These are phyloP conservation scores for Mystacornis crossleyi DNA, from an alignment of 2,113 vertebrate species.

Conservation along the genomic window DNA sequence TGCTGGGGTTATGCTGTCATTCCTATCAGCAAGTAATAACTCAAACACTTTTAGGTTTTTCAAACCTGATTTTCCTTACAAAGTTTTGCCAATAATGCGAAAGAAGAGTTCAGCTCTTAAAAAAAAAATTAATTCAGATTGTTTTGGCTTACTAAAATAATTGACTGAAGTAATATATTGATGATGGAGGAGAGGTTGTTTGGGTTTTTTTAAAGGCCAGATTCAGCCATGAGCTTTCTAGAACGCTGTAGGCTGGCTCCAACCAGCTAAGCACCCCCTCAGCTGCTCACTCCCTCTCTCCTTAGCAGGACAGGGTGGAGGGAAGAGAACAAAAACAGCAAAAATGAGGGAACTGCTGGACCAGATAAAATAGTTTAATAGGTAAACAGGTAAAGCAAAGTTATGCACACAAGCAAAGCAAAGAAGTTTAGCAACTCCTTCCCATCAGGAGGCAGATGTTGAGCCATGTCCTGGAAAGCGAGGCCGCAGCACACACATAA, in stretches of 20 bases:
- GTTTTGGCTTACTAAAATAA: neutral
- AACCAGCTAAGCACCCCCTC: neutral
- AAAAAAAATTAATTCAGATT: neutral
- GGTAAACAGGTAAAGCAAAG: neutral
- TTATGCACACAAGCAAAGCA: neutral
- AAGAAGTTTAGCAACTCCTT: neutral
- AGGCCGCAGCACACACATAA: neutral
- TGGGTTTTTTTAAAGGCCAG: neutral
- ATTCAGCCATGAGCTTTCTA: neutral
- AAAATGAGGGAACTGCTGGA: neutral
- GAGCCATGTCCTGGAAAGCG: neutral
- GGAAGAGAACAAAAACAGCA: neutral
- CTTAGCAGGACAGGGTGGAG: rapidly evolving
- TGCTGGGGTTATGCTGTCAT: neutral
- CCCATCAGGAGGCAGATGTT: neutral
- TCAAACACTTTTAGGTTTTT: neutral
- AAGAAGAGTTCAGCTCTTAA: neutral
- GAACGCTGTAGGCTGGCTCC: neutral
- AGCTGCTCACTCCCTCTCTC: neutral
- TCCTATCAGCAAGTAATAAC: neutral
- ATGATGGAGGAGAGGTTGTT: neutral
- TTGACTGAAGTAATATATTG: neutral
- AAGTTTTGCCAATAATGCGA: neutral
- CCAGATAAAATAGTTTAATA: neutral
- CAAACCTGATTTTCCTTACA: neutral